Percentiles rank a stretch among this genome's conserved stretches.
These are phyloP conservation scores for Syrrhaptes paradoxus DNA, from an alignment of 2,113 vertebrate species.

Conservation along the genomic window DNA sequence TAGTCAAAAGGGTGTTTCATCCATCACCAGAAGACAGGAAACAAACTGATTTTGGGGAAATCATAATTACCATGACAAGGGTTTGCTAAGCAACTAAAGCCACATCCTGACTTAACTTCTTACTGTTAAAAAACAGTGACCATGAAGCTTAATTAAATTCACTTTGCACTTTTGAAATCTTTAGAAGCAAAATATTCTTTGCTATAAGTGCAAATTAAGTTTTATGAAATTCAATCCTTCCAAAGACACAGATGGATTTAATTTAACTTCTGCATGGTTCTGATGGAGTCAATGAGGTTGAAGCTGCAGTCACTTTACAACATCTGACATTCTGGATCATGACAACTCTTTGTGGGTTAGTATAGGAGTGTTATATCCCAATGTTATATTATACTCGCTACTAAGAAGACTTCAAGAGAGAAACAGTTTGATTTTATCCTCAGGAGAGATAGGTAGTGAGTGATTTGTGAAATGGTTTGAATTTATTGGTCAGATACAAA, in stretches of 20 bases:
- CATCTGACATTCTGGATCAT: neutral
- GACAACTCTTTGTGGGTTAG: neutral
- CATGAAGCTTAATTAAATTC: neutral
- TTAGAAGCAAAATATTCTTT: neutral
- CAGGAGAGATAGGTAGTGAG: neutral
- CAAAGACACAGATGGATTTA: constrained; percentile 27
- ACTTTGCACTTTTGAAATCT: neutral
- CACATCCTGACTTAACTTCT: neutral
- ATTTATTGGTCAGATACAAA: neutral
- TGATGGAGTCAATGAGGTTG: neutral
- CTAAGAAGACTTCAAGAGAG: neutral
- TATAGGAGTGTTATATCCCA: neutral
- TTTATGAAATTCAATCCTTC: constrained; percentile 18
- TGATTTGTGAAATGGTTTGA: constrained; percentile 5
- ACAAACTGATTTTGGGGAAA: neutral
- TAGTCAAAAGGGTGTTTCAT: neutral
- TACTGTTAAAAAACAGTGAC: neutral
- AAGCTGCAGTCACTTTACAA: neutral
- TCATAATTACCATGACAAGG: neutral
- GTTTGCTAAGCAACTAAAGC: neutral
- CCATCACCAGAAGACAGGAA: neutral
- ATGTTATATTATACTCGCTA: neutral
- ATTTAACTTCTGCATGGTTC: neutral
- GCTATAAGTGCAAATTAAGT: neutral
- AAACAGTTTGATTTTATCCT: constrained; percentile 1